phyloP scores from a whole-genome alignment of 2,888 invertebrate genomes.

The Timema podura region DNA sequence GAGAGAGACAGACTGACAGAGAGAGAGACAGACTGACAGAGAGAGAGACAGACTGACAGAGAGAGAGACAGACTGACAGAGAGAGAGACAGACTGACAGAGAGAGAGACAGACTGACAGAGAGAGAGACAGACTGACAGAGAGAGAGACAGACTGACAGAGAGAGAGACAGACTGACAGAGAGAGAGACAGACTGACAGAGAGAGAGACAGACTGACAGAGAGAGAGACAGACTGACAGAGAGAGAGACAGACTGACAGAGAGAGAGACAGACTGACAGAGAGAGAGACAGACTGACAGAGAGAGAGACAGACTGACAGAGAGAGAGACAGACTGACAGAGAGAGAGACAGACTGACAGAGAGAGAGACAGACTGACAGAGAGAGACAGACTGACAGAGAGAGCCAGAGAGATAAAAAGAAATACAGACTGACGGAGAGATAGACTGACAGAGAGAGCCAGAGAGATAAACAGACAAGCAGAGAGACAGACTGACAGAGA shows the following conservation, averaged over 20 bases:
- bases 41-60: too few relatives aligned
- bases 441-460: background rate
- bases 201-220: constrained; percentile 2
- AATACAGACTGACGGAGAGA: background rate
- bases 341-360: background rate
- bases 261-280: constrained; percentile 3
- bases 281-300: background rate
- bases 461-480: background rate
- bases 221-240: background rate
- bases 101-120: too few relatives aligned
- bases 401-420: background rate
- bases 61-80: too few relatives aligned
- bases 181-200: background rate
- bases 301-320: background rate
- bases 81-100: too few relatives aligned
- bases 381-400: background rate
- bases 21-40: too few relatives aligned
- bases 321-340: background rate
- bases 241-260: background rate
- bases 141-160: constrained; percentile 44
- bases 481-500: background rate
- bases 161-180: constrained; percentile 12
- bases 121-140: constrained; percentile 45
- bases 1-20: constrained; percentile 41
- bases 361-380: background rate